Conservation (phyloP, 64 coral and sea anemone species). For the Cladopsammia gracilis region DNA sequence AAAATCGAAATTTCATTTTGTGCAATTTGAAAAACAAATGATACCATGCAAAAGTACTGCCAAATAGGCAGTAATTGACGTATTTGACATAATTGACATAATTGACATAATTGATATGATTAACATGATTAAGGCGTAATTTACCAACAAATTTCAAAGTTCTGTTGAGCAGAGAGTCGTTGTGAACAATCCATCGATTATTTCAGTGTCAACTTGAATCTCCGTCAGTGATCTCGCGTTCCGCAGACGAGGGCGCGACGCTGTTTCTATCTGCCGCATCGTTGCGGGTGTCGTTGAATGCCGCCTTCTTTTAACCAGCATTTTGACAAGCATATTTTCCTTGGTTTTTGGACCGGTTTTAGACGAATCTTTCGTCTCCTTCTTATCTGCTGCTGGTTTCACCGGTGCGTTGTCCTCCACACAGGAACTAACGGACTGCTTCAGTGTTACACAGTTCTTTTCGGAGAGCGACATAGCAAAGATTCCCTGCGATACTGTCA, state of each 20-base stretch:
- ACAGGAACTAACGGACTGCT: background rate
- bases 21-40: too few relatives aligned
- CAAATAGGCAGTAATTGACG: too few relatives aligned
- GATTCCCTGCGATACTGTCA: slow-evolving; percentile 10
- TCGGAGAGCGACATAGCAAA: slow-evolving; percentile 27
- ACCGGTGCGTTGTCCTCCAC: background rate
- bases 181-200: slow-evolving; percentile 33
- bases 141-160: background rate
- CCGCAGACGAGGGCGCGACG: background rate
- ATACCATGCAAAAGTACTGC: too few relatives aligned
- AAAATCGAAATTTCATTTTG: too few relatives aligned
- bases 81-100: too few relatives aligned
- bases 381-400: background rate
- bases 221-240: slow-evolving; percentile 32
- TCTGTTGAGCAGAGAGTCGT: slow-evolving; percentile 46
- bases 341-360: too few relatives aligned
- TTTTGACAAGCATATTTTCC: background rate
- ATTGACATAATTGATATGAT: too few relatives aligned
- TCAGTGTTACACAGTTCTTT: slow-evolving; percentile 21
- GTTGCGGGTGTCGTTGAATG: slow-evolving; percentile 13
- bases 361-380: background rate
- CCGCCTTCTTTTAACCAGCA: slow-evolving; percentile 28
- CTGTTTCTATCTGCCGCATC: background rate
- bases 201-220: slow-evolving; percentile 23
- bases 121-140: too few relatives aligned